Conservation (phyloP, 2,888 invertebrate genomes). For the Mallateleia sp. region DNA sequence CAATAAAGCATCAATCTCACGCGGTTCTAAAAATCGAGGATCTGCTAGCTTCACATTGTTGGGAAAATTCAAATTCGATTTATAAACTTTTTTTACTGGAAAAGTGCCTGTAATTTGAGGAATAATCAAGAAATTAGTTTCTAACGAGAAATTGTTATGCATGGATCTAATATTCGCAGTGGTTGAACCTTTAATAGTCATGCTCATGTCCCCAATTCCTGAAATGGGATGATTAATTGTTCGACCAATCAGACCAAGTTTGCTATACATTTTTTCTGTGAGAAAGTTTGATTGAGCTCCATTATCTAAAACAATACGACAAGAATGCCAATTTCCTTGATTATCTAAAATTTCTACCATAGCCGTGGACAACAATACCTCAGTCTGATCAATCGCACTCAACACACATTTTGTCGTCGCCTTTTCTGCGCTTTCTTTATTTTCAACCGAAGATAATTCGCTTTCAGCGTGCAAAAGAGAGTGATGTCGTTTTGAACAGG, state of each 20-base stretch:
- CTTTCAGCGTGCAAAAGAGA: neutral
- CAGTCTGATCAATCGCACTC: too few relatives aligned
- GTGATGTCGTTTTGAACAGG: neutral
- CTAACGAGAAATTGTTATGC: neutral
- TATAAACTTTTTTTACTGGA: neutral
- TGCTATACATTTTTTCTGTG: neutral
- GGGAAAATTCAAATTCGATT: conserved; percentile 8
- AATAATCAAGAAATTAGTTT: conserved; percentile 30
- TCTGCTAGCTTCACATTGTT: conserved; percentile 49
- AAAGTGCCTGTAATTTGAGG: conserved; percentile 31
- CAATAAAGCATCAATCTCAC: conserved; percentile 33
- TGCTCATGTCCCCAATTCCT: neutral
- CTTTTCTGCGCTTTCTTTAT: neutral
- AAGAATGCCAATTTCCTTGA: conserved; percentile 10
- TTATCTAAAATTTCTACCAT: conserved; percentile 33
- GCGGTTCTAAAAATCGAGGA: conserved; percentile 32
- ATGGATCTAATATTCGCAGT: neutral
- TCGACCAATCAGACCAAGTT: neutral
- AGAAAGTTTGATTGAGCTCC: conserved; percentile 49
- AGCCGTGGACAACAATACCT: conserved; percentile 51
- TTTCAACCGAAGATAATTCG: neutral
- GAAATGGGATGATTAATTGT: conserved; percentile 15
- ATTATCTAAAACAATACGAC: conserved; percentile 39
- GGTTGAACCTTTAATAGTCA: conserved; percentile 7
- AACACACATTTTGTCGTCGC: too few relatives aligned